Evolutionary conservation across 2,113 vertebrate genomes (phyloP), one percentile per base, ranked within the genome.

Genomic region (Ceuthmochares aereus): DNA sequence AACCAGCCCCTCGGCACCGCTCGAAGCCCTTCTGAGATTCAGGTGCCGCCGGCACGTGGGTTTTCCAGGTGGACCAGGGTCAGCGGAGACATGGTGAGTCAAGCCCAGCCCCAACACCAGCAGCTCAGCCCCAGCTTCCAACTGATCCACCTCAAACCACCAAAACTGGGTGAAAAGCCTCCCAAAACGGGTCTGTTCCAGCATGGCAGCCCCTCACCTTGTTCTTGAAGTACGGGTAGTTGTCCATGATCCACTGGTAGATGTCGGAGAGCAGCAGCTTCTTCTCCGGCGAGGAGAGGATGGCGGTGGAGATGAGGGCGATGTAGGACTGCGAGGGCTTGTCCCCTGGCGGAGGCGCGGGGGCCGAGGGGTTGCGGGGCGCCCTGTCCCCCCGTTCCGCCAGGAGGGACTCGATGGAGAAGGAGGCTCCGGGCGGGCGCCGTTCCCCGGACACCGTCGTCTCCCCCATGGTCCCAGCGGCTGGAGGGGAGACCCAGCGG

Each of bases 241-340:
- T 97, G 87, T 99, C 98, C 98, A 98, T 99, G 97, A 98, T 98
- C 98, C 98, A 99, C 93, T 98, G 98, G 95, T 99, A 99, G 97
- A 99, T 99, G 78, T 99, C 98, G 19, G 98, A 98, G 13, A 99
- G 97, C 92, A 98, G 93, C 67, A 99, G 98, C 92, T 98, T 99
- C 97, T 99, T 98, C 78, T 98, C 97, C 2, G 97, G 96, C 2
- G 98, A 98, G 1, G 98, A 98, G 93, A 99, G 97, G 95, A 99
- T 99, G 34, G 98, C 98, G 74, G 97, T 98, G 81, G 98, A 98
- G 95, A 99, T 98, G 63, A 98, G 98, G 9, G 98, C 98, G 8
- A 98, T 98, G 96, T 99, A 99, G 30, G 98, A 99, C 90, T 98
- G 98, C 6, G 97, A 92, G 1, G 98, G 98, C 73, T 99, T 99